phyloP scores from a whole-genome alignment of 2,888 invertebrate species.

The Drosophila leonis region DNA sequence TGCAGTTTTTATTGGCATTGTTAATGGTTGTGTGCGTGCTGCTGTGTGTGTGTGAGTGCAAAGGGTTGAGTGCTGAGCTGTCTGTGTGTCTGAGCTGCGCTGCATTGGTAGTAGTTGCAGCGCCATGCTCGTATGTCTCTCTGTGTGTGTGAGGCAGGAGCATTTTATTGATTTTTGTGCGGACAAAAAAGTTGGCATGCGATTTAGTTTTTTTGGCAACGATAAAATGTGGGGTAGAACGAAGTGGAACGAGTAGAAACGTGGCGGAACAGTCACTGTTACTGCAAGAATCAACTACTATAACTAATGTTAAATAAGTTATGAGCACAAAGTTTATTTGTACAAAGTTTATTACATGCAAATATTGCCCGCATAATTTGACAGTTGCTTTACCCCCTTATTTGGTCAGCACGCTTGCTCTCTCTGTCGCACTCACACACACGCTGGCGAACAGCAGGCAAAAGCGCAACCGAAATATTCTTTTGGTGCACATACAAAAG shows the following conservation, averaged over 20 bases:
- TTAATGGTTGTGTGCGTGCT: constrained; percentile 31
- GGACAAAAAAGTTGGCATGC: constrained; percentile 49
- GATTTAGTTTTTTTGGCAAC: constrained; percentile 49
- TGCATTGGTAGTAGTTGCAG: constrained; percentile 53
- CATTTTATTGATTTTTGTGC: constrained; percentile 69
- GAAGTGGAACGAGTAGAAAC: background rate
- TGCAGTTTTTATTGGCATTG: constrained; percentile 63
- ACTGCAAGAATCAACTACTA: constrained; percentile 5
- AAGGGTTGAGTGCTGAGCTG: constrained; percentile 56
- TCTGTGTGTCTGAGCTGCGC: constrained; percentile 28
- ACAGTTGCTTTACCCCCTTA: constrained; percentile 28
- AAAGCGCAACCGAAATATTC: constrained; percentile 46
- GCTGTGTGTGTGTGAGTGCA: constrained; percentile 25
- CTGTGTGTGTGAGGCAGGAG: constrained; percentile 30
- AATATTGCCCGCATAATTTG: constrained; percentile 47
- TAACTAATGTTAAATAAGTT: constrained; percentile 30
- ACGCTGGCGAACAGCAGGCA: constrained; percentile 25
- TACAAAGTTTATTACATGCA: constrained; percentile 28
- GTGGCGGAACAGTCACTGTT: background rate
- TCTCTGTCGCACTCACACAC: constrained; percentile 5
- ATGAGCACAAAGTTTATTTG: constrained; percentile 31
- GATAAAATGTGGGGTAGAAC: constrained; percentile 35
- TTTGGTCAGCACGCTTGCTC: constrained; percentile 9
- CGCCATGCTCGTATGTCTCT: constrained; percentile 6
- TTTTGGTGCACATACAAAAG: constrained; percentile 23